phyloP scores from a whole-genome alignment of 2,888 invertebrate genomes.

The Hyles lineata region DNA sequence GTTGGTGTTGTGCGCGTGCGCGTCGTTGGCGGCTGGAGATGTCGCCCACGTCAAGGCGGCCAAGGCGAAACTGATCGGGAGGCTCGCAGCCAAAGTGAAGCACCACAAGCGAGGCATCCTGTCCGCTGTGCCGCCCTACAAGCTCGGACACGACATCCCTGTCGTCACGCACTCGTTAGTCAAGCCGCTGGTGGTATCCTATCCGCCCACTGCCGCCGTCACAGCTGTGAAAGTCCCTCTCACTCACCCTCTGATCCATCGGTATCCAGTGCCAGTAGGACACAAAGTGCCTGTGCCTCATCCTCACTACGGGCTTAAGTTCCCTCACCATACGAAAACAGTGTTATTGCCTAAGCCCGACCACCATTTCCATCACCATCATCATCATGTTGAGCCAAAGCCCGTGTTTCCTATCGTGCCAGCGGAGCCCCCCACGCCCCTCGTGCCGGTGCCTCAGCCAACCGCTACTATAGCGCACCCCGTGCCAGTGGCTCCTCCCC shows the following conservation, averaged over 20 bases:
- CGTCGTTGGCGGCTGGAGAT: constrained; percentile 61
- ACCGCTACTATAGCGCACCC: constrained; percentile 59
- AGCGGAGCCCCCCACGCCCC: constrained; percentile 53
- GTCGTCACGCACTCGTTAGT: constrained; percentile 77
- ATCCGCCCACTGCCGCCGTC: constrained; percentile 76
- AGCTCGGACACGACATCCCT: constrained; percentile 79
- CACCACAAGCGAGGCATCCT: constrained; percentile 76
- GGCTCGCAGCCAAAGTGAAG: constrained; percentile 56
- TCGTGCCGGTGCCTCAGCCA: constrained; percentile 60
- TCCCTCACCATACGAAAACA: constrained; percentile 67
- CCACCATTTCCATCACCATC: constrained; percentile 77
- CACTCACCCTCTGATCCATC: constrained; percentile 58
- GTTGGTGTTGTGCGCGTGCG: constrained; percentile 68
- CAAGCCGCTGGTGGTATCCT: constrained; percentile 77
- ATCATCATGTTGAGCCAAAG: constrained; percentile 71
- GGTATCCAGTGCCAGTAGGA: constrained; percentile 67
- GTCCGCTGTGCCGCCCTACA: constrained; percentile 75
- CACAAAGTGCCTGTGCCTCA: constrained; percentile 70
- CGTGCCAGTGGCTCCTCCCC: constrained; percentile 60
- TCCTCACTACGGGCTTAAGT: constrained; percentile 70
- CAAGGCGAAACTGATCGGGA: constrained; percentile 65
- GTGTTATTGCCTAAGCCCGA: constrained; percentile 63
- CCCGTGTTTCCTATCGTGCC: constrained; percentile 67
- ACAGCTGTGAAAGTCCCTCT: constrained; percentile 77
- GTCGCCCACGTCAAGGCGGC: constrained; percentile 63